phyloP scores from a whole-genome alignment of 2,797 vertebrate species.

The Aldrovandia affinis region DNA sequence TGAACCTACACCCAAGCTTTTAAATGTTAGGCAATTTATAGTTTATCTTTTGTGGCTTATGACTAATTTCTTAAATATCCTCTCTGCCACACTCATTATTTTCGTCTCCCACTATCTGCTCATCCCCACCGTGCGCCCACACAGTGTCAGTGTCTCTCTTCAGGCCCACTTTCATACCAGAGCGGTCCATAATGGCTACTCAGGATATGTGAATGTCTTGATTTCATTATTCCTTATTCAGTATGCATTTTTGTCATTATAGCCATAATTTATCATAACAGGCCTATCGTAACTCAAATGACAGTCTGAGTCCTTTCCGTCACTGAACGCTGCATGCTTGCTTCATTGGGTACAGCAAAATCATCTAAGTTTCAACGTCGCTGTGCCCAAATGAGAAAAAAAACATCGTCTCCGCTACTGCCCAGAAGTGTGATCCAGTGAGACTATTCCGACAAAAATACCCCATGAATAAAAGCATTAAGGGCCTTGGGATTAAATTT shows the following conservation, averaged over 20 bases:
- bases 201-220: slow-evolving; percentile 47
- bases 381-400: slow-evolving; percentile 45
- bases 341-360: slow-evolving; percentile 41
- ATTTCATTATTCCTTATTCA: slow-evolving; percentile 64
- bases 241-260: slow-evolving; percentile 68
- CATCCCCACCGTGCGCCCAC: slow-evolving; percentile 22
- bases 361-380: slow-evolving; percentile 62
- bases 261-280: slow-evolving; percentile 56
- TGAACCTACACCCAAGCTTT: not conserved
- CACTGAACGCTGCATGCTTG: slow-evolving; percentile 36
- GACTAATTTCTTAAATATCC: not conserved
- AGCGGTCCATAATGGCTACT: not conserved
- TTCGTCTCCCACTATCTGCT: slow-evolving; percentile 23
- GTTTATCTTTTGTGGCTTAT: not conserved
- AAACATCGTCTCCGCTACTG: slow-evolving; percentile 60
- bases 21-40: not conserved
- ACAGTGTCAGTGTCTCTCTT: slow-evolving; percentile 40
- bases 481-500: slow-evolving; percentile 68
- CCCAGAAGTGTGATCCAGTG: slow-evolving; percentile 53
- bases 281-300: slow-evolving; percentile 65
- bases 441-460: slow-evolving; percentile 46
- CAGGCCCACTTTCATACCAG: slow-evolving; percentile 47
- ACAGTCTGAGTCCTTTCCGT: slow-evolving; percentile 68
- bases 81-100: not conserved
- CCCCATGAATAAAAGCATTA: slow-evolving; percentile 54